These are phyloP conservation scores for Dione juno DNA, from an alignment of 2,888 invertebrate genomes.

Conservation along the genomic window DNA sequence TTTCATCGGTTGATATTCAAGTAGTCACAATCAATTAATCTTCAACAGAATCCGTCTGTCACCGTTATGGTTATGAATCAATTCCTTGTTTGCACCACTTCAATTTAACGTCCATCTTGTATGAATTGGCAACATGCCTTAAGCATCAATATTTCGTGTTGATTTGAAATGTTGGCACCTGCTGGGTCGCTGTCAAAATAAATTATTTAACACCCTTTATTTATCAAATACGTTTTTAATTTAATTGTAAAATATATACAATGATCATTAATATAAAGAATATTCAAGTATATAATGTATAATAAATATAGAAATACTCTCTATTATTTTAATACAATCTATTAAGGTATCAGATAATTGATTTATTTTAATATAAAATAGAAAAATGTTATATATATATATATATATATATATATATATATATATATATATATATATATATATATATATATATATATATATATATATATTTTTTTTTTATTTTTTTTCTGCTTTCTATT, in stretches of 20 bases:
- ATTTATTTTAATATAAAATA: too few species aligned
- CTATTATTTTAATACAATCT: too few species aligned
- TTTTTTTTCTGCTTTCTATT: too few species aligned
- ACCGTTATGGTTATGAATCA: constrained; percentile 51
- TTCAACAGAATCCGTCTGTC: constrained; percentile 42
- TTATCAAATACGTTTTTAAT: background rate
- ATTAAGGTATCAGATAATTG: too few species aligned
- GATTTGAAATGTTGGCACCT: constrained; percentile 29
- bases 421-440: too few species aligned
- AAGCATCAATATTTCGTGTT: constrained; percentile 45
- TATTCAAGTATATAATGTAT: too few species aligned
- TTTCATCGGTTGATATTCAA: constrained; percentile 24
- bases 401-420: too few species aligned
- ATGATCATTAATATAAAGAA: too few species aligned
- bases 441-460: too few species aligned
- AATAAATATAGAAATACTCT: too few species aligned
- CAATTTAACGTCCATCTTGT: constrained; percentile 57
- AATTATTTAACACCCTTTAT: background rate
- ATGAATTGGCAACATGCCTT: constrained; percentile 51
- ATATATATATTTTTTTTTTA: too few species aligned
- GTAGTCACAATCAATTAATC: constrained; percentile 38
- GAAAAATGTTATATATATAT: too few species aligned
- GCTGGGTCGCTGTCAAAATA: background rate
- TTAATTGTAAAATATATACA: background rate
- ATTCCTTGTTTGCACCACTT: constrained; percentile 55